These are phyloP conservation scores for Dione juno DNA, from an alignment of 2,888 invertebrate genomes.

Conservation along the genomic window DNA sequence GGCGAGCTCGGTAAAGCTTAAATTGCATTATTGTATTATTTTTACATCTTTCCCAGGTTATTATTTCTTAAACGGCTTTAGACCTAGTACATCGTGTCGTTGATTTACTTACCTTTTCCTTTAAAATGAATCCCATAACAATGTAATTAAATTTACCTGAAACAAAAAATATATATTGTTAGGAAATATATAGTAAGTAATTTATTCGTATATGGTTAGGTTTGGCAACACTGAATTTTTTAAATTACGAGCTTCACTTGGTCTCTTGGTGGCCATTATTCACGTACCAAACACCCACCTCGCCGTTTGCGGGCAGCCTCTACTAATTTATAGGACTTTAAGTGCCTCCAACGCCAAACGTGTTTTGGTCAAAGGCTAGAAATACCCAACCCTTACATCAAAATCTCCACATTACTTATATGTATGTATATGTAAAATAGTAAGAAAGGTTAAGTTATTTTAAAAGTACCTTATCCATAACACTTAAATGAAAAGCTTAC, in stretches of 20 bases:
- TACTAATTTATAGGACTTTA: slow-evolving; percentile 79
- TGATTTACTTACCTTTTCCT: too few relatives aligned
- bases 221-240: slow-evolving; percentile 50
- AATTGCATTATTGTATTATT: too few relatives aligned
- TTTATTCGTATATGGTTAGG: slow-evolving; percentile 48
- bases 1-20: neutral
- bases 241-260: slow-evolving; percentile 60
- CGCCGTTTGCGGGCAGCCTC: slow-evolving; percentile 75
- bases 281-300: slow-evolving; percentile 74
- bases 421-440: neutral
- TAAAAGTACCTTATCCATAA: neutral
- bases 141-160: slow-evolving; percentile 49
- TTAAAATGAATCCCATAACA: too few relatives aligned
- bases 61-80: too few relatives aligned
- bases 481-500: neutral
- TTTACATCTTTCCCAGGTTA: too few relatives aligned
- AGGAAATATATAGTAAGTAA: slow-evolving; percentile 40
- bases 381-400: slow-evolving; percentile 46
- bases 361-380: slow-evolving; percentile 68
- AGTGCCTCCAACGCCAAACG: slow-evolving; percentile 69
- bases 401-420: slow-evolving; percentile 30
- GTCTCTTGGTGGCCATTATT: slow-evolving; percentile 72
- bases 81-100: too few relatives aligned
- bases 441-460: neutral
- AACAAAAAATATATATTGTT: slow-evolving; percentile 51